Evolutionary conservation across 2,113 vertebrate genomes (phyloP).

Genomic region (Mastomys coucha): DNA sequence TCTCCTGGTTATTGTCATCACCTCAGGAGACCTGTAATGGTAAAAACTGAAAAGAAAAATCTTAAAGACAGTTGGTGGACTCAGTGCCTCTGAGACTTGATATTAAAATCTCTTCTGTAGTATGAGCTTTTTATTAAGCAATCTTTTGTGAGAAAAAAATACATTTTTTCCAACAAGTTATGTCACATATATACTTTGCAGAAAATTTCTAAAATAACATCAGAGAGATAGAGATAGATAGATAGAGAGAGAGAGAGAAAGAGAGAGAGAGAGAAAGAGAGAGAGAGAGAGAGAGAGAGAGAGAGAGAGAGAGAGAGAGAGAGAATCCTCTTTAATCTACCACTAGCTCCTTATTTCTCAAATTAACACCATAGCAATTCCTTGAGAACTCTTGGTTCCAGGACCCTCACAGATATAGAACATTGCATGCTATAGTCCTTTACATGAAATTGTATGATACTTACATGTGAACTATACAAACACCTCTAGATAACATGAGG

Average conservation of each 20-base stretch:
- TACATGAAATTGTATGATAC: neutral
- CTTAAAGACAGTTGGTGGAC: neutral
- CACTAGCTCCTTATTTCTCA: neutral
- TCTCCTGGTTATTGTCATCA: neutral
- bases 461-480: neutral
- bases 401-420: neutral
- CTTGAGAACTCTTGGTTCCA: neutral
- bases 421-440: neutral
- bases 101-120: neutral
- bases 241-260: neutral
- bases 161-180: neutral
- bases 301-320: neutral
- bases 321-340: neutral
- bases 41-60: slow-evolving; percentile 21
- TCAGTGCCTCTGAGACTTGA: neutral
- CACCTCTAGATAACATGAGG: neutral
- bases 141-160: neutral
- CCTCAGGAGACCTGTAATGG: neutral
- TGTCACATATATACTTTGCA: neutral
- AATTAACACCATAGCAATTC: neutral
- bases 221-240: neutral
- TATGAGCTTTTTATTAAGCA: neutral
- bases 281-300: neutral
- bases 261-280: neutral
- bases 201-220: neutral